A percentile compares a stretch with the other conserved stretches of the same genome.
Conservation (phyloP, 2,888 invertebrate genomes). For the Hydropsyche betteni region DNA sequence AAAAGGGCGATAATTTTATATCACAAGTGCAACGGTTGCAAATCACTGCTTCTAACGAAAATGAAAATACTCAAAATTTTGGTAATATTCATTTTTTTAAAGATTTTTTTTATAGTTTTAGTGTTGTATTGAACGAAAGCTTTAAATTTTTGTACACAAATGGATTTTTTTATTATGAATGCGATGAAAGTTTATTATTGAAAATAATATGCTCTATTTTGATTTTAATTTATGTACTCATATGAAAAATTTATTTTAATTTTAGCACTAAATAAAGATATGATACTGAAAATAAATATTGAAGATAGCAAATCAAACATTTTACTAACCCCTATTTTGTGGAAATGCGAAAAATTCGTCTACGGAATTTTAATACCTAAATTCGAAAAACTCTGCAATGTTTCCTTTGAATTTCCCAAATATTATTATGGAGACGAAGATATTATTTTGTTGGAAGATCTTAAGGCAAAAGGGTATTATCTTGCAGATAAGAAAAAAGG, state of each 20-base stretch:
- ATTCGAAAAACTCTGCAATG: constrained; percentile 34
- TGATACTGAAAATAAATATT: constrained; percentile 48
- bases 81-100: neutral
- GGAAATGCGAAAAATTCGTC: constrained; percentile 49
- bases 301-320: neutral
- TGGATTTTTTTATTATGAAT: no score
- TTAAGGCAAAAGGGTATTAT: constrained; percentile 42
- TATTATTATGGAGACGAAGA: constrained; percentile 44
- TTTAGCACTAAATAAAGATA: constrained; percentile 44
- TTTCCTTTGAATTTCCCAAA: constrained; percentile 42
- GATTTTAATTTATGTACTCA: neutral
- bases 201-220: no score
- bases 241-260: neutral
- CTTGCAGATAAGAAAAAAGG: constrained; percentile 46
- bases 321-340: constrained; percentile 42
- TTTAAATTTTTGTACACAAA: no score
- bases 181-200: no score
- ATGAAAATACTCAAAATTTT: constrained; percentile 44
- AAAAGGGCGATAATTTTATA: constrained; percentile 49
- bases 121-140: no score
- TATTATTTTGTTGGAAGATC: constrained; percentile 49
- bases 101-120: no score
- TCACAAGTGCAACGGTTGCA: constrained; percentile 44
- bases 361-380: constrained; percentile 45
- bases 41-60: constrained; percentile 38